A percentile compares a stretch with the other conserved stretches of the same genome.
These are phyloP conservation scores for Papilio aristodemus DNA, from an alignment of 1,140 invertebrate species.

Conservation along the genomic window DNA sequence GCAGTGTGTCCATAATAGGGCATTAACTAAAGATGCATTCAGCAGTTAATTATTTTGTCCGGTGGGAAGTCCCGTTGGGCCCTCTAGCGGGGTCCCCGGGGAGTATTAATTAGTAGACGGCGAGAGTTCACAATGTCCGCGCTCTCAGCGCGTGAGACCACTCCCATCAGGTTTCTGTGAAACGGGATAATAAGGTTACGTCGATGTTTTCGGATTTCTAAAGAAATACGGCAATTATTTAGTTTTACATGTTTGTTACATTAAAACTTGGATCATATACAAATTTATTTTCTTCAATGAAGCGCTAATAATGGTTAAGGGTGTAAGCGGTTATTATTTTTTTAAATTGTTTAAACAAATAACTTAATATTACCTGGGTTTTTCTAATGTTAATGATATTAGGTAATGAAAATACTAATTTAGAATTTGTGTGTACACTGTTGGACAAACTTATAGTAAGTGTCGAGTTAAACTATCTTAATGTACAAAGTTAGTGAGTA, in stretches of 20 bases:
- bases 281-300: too few species aligned
- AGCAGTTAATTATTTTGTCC: slow-evolving; percentile 34
- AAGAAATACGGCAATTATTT: too few species aligned
- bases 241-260: too few species aligned
- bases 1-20: slow-evolving; percentile 26
- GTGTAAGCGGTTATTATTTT: too few species aligned
- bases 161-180: slow-evolving; percentile 46
- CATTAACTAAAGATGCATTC: slow-evolving; percentile 34
- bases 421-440: too few species aligned
- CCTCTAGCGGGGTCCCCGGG: slow-evolving; percentile 3
- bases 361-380: too few species aligned
- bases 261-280: too few species aligned
- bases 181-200: slow-evolving; percentile 43
- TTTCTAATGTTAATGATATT: too few species aligned
- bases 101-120: slow-evolving; percentile 61
- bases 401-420: too few species aligned
- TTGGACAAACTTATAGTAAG: not conserved
- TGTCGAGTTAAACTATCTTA: not conserved
- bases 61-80: slow-evolving; percentile 14
- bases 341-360: too few species aligned
- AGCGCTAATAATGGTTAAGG: too few species aligned
- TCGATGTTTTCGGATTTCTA: too few species aligned
- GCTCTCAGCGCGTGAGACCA: slow-evolving; percentile 54
- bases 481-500: not conserved
- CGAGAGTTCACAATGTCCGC: slow-evolving; percentile 58